A percentile compares a stretch with the other conserved stretches of the same genome.
Conservation (phyloP, 2,888 invertebrate species). For the Hyposoter dolosus region DNA sequence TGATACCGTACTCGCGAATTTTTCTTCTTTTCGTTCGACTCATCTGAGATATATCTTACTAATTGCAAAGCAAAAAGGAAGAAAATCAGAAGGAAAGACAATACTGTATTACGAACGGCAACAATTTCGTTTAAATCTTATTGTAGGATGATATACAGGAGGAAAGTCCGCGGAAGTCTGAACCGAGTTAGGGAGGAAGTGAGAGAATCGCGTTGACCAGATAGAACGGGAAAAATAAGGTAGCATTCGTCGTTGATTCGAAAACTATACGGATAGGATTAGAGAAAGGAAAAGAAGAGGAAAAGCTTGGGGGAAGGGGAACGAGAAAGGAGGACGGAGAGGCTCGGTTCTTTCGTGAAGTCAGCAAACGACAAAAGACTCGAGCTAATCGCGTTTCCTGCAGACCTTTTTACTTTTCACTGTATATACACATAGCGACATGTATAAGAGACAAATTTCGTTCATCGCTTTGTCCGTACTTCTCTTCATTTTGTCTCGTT, state of each 20-base stretch:
- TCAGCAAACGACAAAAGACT: conserved; percentile 65
- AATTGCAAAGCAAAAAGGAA: conserved; percentile 60
- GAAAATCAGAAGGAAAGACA: conserved; percentile 14
- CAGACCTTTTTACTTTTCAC: conserved; percentile 54
- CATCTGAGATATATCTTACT: conserved; percentile 50
- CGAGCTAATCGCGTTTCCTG: conserved; percentile 65
- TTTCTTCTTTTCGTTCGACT: conserved; percentile 23
- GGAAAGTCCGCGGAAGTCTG: conserved; percentile 44
- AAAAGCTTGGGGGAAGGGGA: background rate
- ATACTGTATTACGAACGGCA: conserved; percentile 38
- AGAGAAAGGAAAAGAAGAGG: conserved; percentile 49
- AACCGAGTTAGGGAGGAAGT: conserved; percentile 36
- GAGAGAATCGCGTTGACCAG: conserved; percentile 13
- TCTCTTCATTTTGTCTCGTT: background rate
- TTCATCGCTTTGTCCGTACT: conserved; percentile 17
- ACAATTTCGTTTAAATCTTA: conserved; percentile 61
- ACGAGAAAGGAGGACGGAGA: conserved; percentile 11
- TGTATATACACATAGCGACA: conserved; percentile 18
- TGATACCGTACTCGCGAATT: conserved; percentile 34
- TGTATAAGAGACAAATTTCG: conserved; percentile 61
- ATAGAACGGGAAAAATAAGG: conserved; percentile 11
- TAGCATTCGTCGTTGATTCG: conserved; percentile 60
- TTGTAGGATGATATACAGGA: conserved; percentile 47
- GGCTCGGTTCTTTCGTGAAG: conserved; percentile 43
- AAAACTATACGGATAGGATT: conserved; percentile 63